A percentile compares a stretch with the other conserved stretches of the same genome.
phyloP scores from a whole-genome alignment of 1,140 invertebrate species.

The Polypedilum vanderplanki region DNA sequence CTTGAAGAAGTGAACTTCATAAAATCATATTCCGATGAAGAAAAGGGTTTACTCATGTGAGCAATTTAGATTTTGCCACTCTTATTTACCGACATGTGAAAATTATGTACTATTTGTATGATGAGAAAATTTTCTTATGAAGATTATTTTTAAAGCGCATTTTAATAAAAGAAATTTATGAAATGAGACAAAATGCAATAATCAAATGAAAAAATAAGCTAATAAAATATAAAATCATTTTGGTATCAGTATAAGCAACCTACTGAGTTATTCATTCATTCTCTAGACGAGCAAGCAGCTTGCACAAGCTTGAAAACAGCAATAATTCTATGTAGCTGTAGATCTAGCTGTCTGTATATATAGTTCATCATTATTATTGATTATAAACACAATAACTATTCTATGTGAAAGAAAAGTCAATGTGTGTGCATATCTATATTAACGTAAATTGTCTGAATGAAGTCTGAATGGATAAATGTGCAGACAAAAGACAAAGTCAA shows the following conservation, averaged over 20 bases:
- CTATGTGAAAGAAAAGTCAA: not conserved
- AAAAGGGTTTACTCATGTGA: slow-evolving; percentile 5
- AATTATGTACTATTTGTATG: too few relatives aligned
- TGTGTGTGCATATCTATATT: slow-evolving; percentile 13
- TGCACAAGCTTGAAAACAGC: not conserved
- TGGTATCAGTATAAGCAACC: not conserved
- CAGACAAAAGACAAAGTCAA: not conserved
- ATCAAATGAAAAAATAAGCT: not conserved
- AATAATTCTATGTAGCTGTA: not conserved
- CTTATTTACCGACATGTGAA: too few relatives aligned
- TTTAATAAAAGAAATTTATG: too few relatives aligned
- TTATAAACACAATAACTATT: not conserved
- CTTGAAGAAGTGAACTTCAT: not conserved
- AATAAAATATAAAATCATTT: not conserved
- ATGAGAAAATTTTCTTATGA: too few relatives aligned
- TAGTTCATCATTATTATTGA: slow-evolving; percentile 18
- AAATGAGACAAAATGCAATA: too few relatives aligned
- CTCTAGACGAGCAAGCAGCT: not conserved
- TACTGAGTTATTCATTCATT: not conserved
- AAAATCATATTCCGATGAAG: not conserved
- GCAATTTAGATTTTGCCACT: not conserved
- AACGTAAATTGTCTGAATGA: not conserved
- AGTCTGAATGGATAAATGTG: not conserved
- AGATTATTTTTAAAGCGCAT: too few relatives aligned
- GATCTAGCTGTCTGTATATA: not conserved